phyloP scores from a whole-genome alignment of 2,888 invertebrate genomes.

The Dryocosmus kuriphilus region DNA sequence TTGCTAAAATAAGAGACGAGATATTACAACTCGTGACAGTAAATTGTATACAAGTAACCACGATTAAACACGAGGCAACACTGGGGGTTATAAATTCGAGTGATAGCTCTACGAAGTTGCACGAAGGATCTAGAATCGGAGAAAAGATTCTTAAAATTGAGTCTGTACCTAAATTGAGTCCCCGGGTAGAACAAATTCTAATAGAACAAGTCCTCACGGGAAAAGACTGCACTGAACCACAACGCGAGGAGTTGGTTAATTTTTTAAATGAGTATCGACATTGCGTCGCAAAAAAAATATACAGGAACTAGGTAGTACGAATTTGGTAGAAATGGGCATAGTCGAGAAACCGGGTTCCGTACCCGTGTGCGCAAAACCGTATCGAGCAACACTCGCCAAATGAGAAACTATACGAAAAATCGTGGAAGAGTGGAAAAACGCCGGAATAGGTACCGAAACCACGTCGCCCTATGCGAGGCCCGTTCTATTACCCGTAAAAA shows the following conservation, averaged over 20 bases:
- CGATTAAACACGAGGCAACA: not conserved
- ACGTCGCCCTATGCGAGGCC: too few relatives aligned
- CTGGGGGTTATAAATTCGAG: not conserved
- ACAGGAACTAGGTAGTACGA: constrained; percentile 36
- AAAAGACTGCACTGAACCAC: not conserved
- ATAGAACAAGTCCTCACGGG: constrained; percentile 1
- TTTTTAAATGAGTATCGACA: not conserved
- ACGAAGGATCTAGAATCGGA: not conserved
- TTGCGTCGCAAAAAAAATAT: constrained; percentile 27
- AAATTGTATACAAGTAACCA: not conserved
- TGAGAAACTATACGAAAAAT: constrained; percentile 49
- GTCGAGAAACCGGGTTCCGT: constrained; percentile 20
- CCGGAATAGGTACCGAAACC: constrained; percentile 51
- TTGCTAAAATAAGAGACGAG: not conserved
- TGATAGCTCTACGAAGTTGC: not conserved
- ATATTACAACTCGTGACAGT: not conserved
- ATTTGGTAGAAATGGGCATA: constrained; percentile 48
- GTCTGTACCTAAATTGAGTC: not conserved
- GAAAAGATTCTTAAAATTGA: not conserved
- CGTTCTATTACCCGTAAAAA: constrained; percentile 52
- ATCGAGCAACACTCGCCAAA: constrained; percentile 43
- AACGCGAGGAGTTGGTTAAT: not conserved
- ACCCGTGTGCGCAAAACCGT: constrained; percentile 44
- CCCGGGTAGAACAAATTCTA: not conserved
- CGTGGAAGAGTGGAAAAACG: constrained; percentile 49